phyloP scores from a whole-genome alignment of 1,140 invertebrate species.

The Chionoecetes opilio region DNA sequence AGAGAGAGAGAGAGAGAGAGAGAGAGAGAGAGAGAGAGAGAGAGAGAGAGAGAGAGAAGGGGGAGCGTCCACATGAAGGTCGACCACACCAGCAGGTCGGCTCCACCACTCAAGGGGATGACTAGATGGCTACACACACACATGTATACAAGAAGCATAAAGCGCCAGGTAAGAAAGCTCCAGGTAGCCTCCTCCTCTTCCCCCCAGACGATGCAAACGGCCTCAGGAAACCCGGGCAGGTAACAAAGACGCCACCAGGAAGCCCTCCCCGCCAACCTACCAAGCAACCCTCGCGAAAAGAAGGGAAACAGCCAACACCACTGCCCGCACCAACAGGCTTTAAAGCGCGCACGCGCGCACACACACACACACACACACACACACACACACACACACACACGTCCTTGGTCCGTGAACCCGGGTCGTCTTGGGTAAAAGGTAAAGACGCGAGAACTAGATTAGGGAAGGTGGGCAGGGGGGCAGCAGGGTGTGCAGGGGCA shows the following conservation, averaged over 20 bases:
- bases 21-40: slow-evolving; percentile 44
- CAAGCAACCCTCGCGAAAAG: too few relatives aligned
- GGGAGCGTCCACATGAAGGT: background rate
- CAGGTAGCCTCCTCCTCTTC: too few relatives aligned
- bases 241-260: too few relatives aligned
- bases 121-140: too few relatives aligned
- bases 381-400: slow-evolving; percentile 20
- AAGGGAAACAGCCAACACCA: too few relatives aligned
- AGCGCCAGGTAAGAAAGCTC: background rate
- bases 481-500: background rate
- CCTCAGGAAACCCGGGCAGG: too few relatives aligned
- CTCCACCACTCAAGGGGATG: too few relatives aligned
- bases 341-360: background rate
- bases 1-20: slow-evolving; percentile 8
- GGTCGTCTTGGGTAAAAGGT: background rate
- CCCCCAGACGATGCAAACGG: too few relatives aligned
- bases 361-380: slow-evolving; percentile 43
- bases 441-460: slow-evolving; percentile 24
- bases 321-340: too few relatives aligned
- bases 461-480: background rate
- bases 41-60: slow-evolving; percentile 52
- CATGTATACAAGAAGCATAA: background rate
- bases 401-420: background rate
- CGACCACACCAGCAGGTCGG: background rate
- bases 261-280: too few relatives aligned